Conservation (phyloP, 2,113 vertebrate genomes). For the Cavia aperea region DNA sequence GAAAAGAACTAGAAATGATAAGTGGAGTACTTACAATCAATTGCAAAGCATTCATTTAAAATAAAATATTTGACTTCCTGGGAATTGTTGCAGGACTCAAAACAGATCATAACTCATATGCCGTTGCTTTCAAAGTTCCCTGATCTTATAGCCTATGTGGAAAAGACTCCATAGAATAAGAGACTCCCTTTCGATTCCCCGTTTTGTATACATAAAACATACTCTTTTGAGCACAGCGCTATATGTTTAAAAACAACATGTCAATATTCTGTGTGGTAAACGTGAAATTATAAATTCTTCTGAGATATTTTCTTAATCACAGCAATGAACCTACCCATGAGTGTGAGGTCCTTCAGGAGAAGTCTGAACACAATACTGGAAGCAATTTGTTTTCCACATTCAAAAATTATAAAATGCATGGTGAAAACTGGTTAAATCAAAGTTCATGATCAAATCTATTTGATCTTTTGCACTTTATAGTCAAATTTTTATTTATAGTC, state of each 20-base stretch:
- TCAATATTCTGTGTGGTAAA: constrained; percentile 37
- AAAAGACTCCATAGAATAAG: background rate
- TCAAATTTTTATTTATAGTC: constrained; percentile 65
- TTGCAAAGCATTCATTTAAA: background rate
- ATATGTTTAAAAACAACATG: constrained; percentile 4
- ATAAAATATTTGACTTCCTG: background rate
- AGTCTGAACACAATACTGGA: constrained; percentile 56
- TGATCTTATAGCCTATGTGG: background rate
- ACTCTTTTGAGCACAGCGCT: constrained; percentile 9
- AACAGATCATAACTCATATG: background rate
- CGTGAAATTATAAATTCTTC: constrained; percentile 49
- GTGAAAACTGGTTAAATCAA: constrained; percentile 20
- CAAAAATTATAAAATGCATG: constrained; percentile 52
- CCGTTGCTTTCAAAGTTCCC: background rate
- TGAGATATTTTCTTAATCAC: constrained; percentile 31
- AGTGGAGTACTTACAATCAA: background rate
- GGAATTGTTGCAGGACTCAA: background rate
- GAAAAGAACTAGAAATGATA: constrained; percentile 24
- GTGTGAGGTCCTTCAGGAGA: background rate
- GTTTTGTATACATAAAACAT: background rate
- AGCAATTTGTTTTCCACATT: constrained; percentile 67
- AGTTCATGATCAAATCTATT: constrained; percentile 60
- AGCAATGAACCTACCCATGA: background rate
- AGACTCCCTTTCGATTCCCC: constrained; percentile 9
- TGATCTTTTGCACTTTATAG: constrained; percentile 66